Conservation (phyloP, 2,113 vertebrate genomes). For the Lycocorax pyrrhopterus region DNA sequence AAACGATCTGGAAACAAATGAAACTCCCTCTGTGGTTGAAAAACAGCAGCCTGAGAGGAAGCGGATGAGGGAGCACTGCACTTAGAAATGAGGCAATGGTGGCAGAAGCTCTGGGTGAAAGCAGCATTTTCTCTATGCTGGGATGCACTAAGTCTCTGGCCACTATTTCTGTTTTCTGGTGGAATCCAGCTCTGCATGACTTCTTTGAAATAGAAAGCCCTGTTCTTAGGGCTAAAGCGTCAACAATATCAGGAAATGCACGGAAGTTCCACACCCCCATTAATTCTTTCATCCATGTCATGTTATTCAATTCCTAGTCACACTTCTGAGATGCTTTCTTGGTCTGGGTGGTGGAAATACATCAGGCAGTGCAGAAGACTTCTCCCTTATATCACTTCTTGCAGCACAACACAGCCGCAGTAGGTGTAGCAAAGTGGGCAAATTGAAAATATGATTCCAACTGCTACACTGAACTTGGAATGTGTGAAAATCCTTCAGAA, state of each 20-base stretch:
- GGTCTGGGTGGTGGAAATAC: neutral
- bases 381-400: neutral
- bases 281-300: neutral
- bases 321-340: neutral
- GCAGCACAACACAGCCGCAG: neutral
- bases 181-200: neutral
- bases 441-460: neutral
- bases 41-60: neutral
- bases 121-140: neutral
- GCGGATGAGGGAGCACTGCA: fast-evolving
- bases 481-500: neutral
- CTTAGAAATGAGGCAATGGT: neutral
- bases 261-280: neutral
- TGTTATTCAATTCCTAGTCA: neutral
- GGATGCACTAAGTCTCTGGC: neutral
- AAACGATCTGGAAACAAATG: neutral
- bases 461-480: neutral
- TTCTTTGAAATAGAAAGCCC: neutral
- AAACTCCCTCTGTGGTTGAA: neutral
- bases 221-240: neutral
- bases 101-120: neutral
- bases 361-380: neutral
- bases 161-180: neutral
- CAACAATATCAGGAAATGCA: neutral
- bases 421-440: neutral